Percentiles rank a stretch among this genome's conserved stretches.
phyloP scores from a whole-genome alignment of 1,140 invertebrate genomes.

The Zaprionus inermis region DNA sequence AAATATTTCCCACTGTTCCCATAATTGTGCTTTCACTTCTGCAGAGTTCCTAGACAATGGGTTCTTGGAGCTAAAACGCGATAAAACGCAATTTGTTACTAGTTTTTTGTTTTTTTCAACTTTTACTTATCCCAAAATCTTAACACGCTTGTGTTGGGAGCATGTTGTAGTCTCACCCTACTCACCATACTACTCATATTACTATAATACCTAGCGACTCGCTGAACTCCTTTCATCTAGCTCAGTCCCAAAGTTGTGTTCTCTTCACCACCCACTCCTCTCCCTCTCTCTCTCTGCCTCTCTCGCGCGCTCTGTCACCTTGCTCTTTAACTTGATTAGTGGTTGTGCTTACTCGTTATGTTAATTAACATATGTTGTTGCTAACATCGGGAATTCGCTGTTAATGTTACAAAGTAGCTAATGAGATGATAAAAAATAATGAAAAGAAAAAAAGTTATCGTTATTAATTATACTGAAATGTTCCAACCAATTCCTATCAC shows the following conservation, averaged over 20 bases:
- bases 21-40: conserved; percentile 3
- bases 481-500: not conserved
- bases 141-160: conserved; percentile 26
- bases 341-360: conserved; percentile 26
- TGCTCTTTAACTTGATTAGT: conserved; percentile 5
- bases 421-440: not conserved
- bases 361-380: conserved; percentile 34
- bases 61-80: not conserved
- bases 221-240: conserved; percentile 10
- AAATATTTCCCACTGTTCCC: not conserved
- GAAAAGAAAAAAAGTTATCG: not conserved
- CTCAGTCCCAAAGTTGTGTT: conserved; percentile 3
- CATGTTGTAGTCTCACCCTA: conserved; percentile 34
- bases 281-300: too few species aligned
- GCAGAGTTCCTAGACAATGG: conserved; percentile 24
- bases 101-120: conserved; percentile 17
- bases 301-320: not conserved
- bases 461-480: conserved; percentile 6
- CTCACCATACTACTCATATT: conserved; percentile 7
- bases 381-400: conserved; percentile 23
- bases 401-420: conserved; percentile 8
- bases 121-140: conserved; percentile 3
- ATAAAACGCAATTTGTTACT: conserved; percentile 29
- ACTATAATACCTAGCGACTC: conserved; percentile 3
- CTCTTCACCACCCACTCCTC: not conserved